Evolutionary conservation across 37 sponge, comb jelly and placozoan species (phyloP).

Genomic region (Mnemiopsis leidyi): DNA sequence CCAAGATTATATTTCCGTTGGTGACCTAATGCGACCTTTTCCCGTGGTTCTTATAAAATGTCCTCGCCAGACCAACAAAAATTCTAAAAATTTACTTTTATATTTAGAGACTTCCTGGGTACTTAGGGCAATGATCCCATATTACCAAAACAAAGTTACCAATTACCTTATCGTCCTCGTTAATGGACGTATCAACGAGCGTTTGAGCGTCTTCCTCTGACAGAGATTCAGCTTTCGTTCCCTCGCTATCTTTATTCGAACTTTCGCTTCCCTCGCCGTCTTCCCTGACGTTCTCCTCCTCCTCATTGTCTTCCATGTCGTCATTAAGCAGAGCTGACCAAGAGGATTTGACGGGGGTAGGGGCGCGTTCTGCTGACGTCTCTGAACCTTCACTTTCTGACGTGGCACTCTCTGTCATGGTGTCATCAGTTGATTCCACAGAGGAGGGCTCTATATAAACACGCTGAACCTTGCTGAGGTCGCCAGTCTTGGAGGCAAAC

Average conservation of each 20-base stretch:
- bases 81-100: background rate
- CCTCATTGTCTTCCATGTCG: background rate
- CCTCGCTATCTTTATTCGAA: constrained; percentile 30
- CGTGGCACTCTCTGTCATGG: background rate
- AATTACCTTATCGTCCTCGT: constrained; percentile 15
- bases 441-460: background rate
- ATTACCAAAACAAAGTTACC: background rate
- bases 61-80: background rate
- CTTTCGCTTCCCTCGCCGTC: background rate
- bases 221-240: background rate
- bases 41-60: background rate
- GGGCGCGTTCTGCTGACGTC: background rate
- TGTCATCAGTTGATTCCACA: background rate
- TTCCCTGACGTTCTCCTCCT: background rate
- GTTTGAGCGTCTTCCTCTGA: constrained; percentile 14
- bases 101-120: background rate
- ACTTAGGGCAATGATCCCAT: background rate
- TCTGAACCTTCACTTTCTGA: background rate
- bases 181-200: background rate
- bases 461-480: background rate
- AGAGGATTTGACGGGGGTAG: too few relatives aligned
- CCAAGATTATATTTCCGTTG: background rate
- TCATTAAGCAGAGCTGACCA: constrained; percentile 6
- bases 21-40: background rate
- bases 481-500: background rate